Conservation (phyloP, 92 coral and sea anemone genomes). For the Palythoa grandiflora region DNA sequence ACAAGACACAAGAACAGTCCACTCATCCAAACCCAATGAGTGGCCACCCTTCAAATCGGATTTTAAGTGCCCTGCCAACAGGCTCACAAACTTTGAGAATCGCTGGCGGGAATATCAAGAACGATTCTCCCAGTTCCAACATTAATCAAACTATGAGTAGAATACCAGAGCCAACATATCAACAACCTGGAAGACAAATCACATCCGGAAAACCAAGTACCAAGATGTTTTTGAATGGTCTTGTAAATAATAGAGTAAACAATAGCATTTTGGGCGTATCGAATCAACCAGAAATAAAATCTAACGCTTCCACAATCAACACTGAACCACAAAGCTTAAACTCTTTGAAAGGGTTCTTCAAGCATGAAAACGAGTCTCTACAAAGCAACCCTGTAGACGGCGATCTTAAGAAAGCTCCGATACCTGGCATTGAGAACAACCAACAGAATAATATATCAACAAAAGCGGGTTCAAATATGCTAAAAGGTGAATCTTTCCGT, state of each 20-base stretch:
- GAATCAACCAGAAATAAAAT: conserved; percentile 4
- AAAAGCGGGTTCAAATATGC: background rate
- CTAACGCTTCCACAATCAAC: conserved; percentile 32
- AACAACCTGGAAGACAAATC: background rate
- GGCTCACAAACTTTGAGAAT: background rate
- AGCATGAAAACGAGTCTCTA: conserved; percentile 46
- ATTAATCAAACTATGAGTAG: conserved; percentile 2
- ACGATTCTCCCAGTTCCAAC: background rate
- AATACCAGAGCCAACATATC: background rate
- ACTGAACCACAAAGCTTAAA: conserved; percentile 8
- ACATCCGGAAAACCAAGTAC: background rate
- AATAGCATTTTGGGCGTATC: background rate
- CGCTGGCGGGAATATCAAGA: background rate
- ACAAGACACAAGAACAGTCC: background rate
- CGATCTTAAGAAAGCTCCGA: background rate
- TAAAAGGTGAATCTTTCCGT: background rate
- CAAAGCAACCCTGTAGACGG: conserved; percentile 6
- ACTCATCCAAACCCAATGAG: conserved; percentile 10
- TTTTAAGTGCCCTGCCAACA: background rate
- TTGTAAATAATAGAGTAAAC: background rate
- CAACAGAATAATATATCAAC: background rate
- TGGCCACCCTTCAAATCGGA: background rate
- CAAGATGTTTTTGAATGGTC: background rate
- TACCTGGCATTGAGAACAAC: background rate
- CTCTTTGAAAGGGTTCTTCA: conserved; percentile 75